phyloP scores from a whole-genome alignment of 2,797 vertebrate species.

The Picus viridis region DNA sequence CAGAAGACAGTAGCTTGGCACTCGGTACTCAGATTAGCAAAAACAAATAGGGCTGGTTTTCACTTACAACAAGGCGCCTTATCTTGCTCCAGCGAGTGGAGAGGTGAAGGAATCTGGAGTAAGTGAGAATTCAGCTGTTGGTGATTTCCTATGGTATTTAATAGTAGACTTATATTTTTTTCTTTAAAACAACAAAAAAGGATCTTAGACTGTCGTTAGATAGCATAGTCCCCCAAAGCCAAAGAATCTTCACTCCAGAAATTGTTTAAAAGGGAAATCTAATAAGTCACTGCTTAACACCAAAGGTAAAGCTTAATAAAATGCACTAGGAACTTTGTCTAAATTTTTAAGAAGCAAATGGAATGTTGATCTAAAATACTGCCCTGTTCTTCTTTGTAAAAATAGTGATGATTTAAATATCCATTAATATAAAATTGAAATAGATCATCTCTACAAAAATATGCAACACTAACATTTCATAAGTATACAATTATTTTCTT shows the following conservation, averaged over 20 bases:
- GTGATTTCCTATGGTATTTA: slow-evolving; percentile 20
- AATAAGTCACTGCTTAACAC: slow-evolving; percentile 79
- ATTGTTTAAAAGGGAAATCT: slow-evolving; percentile 68
- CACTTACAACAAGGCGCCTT: neutral
- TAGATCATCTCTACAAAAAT: slow-evolving; percentile 70
- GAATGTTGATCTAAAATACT: slow-evolving; percentile 67
- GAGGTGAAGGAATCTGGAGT: neutral
- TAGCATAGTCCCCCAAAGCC: slow-evolving; percentile 76
- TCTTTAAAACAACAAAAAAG: neutral
- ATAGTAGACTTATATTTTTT: slow-evolving; percentile 56
- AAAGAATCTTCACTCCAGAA: slow-evolving; percentile 77
- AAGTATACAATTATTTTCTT: slow-evolving; percentile 69
- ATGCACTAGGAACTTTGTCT: slow-evolving; percentile 77
- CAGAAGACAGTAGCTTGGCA: slow-evolving; percentile 27
- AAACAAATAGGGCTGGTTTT: slow-evolving; percentile 1
- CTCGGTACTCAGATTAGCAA: slow-evolving; percentile 37
- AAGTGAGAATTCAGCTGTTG: slow-evolving; percentile 1
- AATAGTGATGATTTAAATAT: slow-evolving; percentile 57
- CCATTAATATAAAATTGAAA: slow-evolving; percentile 66
- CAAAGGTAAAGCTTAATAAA: slow-evolving; percentile 81
- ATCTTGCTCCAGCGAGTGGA: neutral
- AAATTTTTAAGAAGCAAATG: slow-evolving; percentile 69
- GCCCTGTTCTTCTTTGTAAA: slow-evolving; percentile 71
- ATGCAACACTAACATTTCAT: slow-evolving; percentile 70
- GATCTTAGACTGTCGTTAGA: slow-evolving; percentile 63